phyloP scores from a whole-genome alignment of 2,113 vertebrate genomes.

The Sinocyclocheilus maitianheensis region DNA sequence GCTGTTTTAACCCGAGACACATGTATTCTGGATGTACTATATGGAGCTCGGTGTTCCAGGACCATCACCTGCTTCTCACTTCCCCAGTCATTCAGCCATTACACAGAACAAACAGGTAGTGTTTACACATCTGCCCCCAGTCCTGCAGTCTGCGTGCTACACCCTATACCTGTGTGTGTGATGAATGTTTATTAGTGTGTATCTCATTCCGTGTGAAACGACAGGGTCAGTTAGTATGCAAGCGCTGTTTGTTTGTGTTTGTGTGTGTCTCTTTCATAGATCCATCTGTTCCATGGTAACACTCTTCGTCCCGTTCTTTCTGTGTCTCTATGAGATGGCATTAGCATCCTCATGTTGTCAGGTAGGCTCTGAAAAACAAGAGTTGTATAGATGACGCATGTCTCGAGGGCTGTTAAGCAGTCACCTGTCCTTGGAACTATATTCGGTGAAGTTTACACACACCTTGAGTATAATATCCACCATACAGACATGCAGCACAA shows the following conservation, averaged over 20 bases:
- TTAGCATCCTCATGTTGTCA: slow-evolving; percentile 49
- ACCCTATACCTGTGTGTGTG: slow-evolving; percentile 43
- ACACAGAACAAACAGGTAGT: slow-evolving; percentile 56
- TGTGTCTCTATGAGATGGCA: slow-evolving; percentile 8
- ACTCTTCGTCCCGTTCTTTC: slow-evolving; percentile 26
- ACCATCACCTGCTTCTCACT: slow-evolving; percentile 52
- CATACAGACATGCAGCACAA: slow-evolving; percentile 38
- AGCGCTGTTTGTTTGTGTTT: neutral
- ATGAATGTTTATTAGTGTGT: slow-evolving; percentile 42
- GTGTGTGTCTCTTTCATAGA: slow-evolving; percentile 46
- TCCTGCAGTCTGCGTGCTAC: slow-evolving; percentile 38
- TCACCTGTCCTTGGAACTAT: slow-evolving; percentile 37
- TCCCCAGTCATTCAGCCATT: slow-evolving; percentile 47
- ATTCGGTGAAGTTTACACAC: slow-evolving; percentile 42
- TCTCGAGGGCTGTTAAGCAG: slow-evolving; percentile 35
- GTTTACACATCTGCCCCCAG: slow-evolving; percentile 60
- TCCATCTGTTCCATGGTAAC: slow-evolving; percentile 58
- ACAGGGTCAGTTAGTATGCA: neutral
- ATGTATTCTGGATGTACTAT: slow-evolving; percentile 3
- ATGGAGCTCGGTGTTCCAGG: slow-evolving; percentile 38
- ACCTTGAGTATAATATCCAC: slow-evolving; percentile 33
- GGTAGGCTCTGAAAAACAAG: slow-evolving; percentile 32
- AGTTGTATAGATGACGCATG: slow-evolving; percentile 41
- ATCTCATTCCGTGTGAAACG: slow-evolving; percentile 40
- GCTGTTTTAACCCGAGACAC: neutral